Evolutionary conservation across 2,888 invertebrate genomes (phyloP), one percentile per base, ranked within the genome.

Genomic region (Drosophila monieri): DNA sequence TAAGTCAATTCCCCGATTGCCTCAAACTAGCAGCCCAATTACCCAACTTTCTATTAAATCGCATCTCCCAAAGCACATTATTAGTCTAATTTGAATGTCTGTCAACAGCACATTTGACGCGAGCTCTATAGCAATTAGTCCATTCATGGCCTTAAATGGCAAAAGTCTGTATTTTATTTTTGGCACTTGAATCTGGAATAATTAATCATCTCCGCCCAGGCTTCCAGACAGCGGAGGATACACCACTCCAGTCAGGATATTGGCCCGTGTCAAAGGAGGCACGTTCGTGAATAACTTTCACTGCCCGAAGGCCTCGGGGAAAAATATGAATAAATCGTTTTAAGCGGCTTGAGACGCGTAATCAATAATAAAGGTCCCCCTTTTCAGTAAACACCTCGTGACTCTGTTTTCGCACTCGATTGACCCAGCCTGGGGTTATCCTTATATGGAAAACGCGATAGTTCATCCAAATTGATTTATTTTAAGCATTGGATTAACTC

Each of bases 261-360:
- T 6, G 57, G 49, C 43, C 43, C 49, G 43, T 35, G 49, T 65
- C 49, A 35, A 43, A 27, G 4, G 4, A 14, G 25, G 15, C 39
- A 41, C 15, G 25, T 14, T 41, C 27, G 35, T n/a, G 43, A 51
- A 53, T 30, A 46, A 37, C 44, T 53, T 53, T 46, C 23, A 15
- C 6, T 8, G 21, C 54, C 44, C n/a, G 15, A n/a, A n/a, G 52
- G 30, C 53, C 18, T 12, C 9, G 27, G 30, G 6, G 9, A 0
- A 5, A 66, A 67, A 53, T 53, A 67, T 53, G 54, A 64, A 53
- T 64, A 46, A 64, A 64, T 53, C 37, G 30, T n/a, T 18, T 30
- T 37, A 43, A 62, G 48, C 46, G 8, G 9, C 64, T 43, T 15
- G 25, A 43, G 44, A 12, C n/a, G 10, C 53, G 10, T 44, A 67